Percentiles rank a stretch among this genome's conserved stretches.
phyloP scores from a whole-genome alignment of 1,140 invertebrate species.

The Aricia agestis region DNA sequence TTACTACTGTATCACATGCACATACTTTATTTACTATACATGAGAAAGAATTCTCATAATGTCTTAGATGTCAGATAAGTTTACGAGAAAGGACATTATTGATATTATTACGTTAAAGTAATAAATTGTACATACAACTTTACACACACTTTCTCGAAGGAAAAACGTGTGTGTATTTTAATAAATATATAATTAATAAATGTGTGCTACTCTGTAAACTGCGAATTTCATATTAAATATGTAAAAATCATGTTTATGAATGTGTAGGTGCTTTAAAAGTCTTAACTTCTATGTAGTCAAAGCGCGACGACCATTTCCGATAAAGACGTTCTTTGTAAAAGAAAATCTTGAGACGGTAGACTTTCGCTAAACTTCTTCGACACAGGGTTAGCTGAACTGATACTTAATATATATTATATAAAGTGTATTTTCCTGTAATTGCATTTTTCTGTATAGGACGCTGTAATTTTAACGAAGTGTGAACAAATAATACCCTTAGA shows the following conservation, averaged over 20 bases:
- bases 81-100: neutral
- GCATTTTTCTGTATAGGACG: conserved; percentile 2
- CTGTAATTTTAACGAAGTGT: conserved; percentile 3
- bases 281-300: neutral
- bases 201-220: neutral
- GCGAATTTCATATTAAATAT: neutral
- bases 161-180: neutral
- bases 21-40: too few species aligned
- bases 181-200: neutral
- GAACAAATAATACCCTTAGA: conserved; percentile 1
- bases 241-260: neutral
- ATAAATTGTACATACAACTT: neutral
- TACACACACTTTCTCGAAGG: neutral
- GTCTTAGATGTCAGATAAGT: neutral
- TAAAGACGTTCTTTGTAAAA: neutral
- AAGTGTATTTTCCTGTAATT: conserved; percentile 1
- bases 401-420: conserved; percentile 2
- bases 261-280: neutral
- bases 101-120: neutral
- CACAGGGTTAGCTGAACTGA: conserved; percentile 2
- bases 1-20: neutral
- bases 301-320: neutral
- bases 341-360: neutral
- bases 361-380: conserved; percentile 2
- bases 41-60: too few species aligned